Evolutionary conservation across 2,888 invertebrate species (phyloP).

Genomic region (Sarcophaga variegata): DNA sequence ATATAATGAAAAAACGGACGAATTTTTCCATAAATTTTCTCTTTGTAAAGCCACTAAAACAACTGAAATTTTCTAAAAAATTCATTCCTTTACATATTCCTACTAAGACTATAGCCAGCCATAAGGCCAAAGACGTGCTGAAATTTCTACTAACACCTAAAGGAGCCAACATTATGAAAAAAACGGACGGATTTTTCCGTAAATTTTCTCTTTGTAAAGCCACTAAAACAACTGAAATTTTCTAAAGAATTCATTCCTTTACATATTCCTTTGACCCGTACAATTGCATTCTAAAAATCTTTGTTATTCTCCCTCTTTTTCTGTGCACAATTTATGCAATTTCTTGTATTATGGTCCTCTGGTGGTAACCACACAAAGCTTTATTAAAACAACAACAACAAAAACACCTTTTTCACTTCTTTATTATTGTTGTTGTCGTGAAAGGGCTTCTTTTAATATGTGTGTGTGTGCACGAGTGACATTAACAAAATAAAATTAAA

Average conservation of each 20-base stretch:
- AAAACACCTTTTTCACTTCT: neutral
- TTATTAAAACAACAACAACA: conserved; percentile 43
- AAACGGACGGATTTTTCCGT: too few species aligned
- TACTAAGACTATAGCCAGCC: too few species aligned
- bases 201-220: too few species aligned
- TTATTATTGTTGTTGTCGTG: conserved; percentile 36
- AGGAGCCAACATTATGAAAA: too few species aligned
- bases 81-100: too few species aligned
- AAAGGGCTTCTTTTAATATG: conserved; percentile 20
- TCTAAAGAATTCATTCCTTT: conserved; percentile 2
- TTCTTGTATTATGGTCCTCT: conserved; percentile 7
- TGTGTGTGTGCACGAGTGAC: conserved; percentile 72
- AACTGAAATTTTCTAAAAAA: too few species aligned
- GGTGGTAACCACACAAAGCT: conserved; percentile 55
- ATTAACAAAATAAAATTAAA: conserved; percentile 81
- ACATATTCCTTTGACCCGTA: neutral
- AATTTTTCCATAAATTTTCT: too few species aligned
- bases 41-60: too few species aligned
- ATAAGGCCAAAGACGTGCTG: too few species aligned
- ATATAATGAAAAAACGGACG: too few species aligned
- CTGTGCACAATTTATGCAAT: conserved; percentile 5
- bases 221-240: too few species aligned
- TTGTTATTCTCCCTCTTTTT: neutral
- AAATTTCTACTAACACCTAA: too few species aligned
- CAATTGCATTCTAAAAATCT: conserved; percentile 10